Evolutionary conservation across 2,797 vertebrate species (phyloP), one percentile per base, ranked within the genome.

Genomic region (Scolopax bukidnonensis): DNA sequence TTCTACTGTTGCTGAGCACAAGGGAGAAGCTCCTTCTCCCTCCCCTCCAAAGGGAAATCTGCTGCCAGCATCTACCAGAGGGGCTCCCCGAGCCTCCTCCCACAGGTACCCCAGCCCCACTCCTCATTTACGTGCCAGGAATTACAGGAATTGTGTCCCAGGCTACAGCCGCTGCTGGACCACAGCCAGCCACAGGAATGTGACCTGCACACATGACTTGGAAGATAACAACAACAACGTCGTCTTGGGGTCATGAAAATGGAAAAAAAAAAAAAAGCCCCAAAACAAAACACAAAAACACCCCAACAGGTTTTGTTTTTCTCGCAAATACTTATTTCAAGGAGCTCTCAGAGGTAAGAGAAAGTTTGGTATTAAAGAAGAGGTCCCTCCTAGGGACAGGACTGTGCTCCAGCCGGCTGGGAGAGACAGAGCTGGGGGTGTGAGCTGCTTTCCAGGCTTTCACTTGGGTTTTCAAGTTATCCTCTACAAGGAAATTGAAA

Each of bases 401-500:
- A 33, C 76, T 82, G 57, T 70, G 77, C 45, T 56, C 75, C 63
- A 41, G 63, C 30, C 7, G 0, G 14, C 47, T 7, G 8, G 47
- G 77, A 71, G 45, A 40, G 14, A 30, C 81, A 12, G 70, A 1
- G 0, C 10, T 0, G 3, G 18, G 0, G 3, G 33, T 21, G 28
- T 1, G 8, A 91, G 76, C 79, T 2, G 1, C 50, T 57, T 75
- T 71, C 80, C 82, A 64, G 84, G 73, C 75, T 93, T 65, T 84
- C 36, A 3, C 84, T 95, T 11, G 40, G 86, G 77, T 75, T 95
- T 89, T 48, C 89, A 51, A 84, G 70, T 70, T 92, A 70, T 79
- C 79, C 86, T 91, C 77, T 0, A 28, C 32, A 4, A 84, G 95
- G 79, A 92, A 85, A 78, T 36, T 76, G 89, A 97, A 96, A 96